Conservation (phyloP, 2,888 invertebrate genomes). For the Ennomos erosarius region DNA sequence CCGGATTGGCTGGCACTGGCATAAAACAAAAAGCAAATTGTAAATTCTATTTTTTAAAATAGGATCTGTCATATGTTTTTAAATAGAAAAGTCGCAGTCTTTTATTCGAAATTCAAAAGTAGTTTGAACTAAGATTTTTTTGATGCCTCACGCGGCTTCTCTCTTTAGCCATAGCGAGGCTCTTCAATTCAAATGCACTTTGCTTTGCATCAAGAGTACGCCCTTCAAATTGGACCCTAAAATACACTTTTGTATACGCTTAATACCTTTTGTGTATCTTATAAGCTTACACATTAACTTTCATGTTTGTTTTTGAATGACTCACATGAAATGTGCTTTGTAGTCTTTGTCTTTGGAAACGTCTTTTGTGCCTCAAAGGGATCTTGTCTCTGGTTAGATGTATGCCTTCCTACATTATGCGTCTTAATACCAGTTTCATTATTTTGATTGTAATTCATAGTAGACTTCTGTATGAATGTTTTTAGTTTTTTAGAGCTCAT, state of each 20-base stretch:
- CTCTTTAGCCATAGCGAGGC: constrained; percentile 1
- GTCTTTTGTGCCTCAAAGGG: constrained; percentile 22
- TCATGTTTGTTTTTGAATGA: constrained; percentile 30
- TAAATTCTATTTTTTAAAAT: no score
- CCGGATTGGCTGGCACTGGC: no score
- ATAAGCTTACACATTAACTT: constrained; percentile 12
- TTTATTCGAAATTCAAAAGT: no score
- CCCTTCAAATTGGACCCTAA: constrained; percentile 5
- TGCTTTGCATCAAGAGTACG: not conserved
- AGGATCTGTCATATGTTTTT: no score
- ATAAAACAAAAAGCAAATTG: no score
- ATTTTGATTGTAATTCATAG: not conserved
- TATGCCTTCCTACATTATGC: constrained; percentile 15
- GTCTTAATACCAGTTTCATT: constrained; percentile 1
- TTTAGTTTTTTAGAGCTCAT: no score
- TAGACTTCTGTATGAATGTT: no score
- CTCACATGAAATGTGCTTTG: constrained; percentile 21
- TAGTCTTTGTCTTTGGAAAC: constrained; percentile 24
- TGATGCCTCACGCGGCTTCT: not conserved
- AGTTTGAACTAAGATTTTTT: not conserved
- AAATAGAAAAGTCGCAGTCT: no score
- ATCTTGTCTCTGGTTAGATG: constrained; percentile 23
- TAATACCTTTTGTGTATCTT: constrained; percentile 5
- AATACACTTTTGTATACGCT: constrained; percentile 2
- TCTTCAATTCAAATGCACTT: constrained; percentile 3